Percentiles rank a stretch among this genome's conserved stretches.
Evolutionary conservation across 2,888 invertebrate genomes (phyloP).

Genomic region (Aphrophora alni): DNA sequence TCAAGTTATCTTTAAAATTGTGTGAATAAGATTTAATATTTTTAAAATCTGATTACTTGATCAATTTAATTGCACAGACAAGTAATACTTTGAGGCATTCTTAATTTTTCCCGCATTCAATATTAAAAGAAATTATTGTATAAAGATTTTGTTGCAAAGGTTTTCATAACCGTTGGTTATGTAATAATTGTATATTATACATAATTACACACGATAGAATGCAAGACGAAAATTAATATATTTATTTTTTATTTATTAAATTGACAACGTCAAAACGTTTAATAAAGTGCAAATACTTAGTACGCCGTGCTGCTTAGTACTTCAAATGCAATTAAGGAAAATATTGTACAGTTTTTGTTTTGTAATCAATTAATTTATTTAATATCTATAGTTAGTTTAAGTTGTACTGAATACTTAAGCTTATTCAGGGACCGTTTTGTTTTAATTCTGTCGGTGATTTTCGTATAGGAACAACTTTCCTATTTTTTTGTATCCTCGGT

Average conservation of each 20-base stretch:
- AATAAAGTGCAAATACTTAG: not conserved
- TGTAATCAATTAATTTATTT: not conserved
- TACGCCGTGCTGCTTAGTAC: not conserved
- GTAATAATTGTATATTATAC: not conserved
- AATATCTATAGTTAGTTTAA: not conserved
- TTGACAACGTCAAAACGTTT: not conserved
- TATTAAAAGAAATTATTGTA: not conserved
- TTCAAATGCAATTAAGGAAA: not conserved
- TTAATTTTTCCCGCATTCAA: not conserved
- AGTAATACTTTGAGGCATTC: not conserved
- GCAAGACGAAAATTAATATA: too few species aligned
- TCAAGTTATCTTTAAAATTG: too few species aligned
- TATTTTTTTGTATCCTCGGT: not conserved
- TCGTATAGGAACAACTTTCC: not conserved
- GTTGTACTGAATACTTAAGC: not conserved
- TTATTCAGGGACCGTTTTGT: not conserved
- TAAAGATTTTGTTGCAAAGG: not conserved
- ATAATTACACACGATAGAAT: not conserved
- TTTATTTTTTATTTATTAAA: not conserved
- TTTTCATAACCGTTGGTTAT: too few species aligned
- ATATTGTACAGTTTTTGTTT: slow-evolving; percentile 4
- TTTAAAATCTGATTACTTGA: too few species aligned
- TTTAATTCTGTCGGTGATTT: not conserved
- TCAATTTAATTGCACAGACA: too few species aligned
- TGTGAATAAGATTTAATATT: too few species aligned